Base-by-base conservation (phyloP, 1,140 invertebrate species). In the Formica selysi region DNA sequence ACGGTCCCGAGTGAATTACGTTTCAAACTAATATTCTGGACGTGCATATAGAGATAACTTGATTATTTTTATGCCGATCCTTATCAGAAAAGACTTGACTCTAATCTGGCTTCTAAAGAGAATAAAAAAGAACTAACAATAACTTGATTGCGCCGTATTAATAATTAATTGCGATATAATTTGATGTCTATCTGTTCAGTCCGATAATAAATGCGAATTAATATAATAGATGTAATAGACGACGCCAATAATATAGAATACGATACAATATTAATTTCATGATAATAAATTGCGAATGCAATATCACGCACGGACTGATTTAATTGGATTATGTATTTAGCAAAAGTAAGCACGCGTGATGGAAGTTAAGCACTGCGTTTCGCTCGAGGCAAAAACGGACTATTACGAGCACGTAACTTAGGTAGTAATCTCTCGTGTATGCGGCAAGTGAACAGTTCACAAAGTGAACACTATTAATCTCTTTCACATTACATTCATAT, bases 241-340 rank as follows among this genome's bases (percentile, higher is more conserved):
- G 79, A 61, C 4, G 79, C 68, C 26, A 73, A 62, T 83, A 83
- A 83, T 83, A 83, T 83, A 83, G 68, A 74, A 83, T 83, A 81
- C 65, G 44, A 71, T 71, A 38, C 68, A 48, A 29, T 74, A 83
- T 74, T 83, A 83, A 83, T 83, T 83, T 73, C 54, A 41, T 5
- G 76, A 83, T 83, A 83, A 83, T 83, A 68, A 73, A 83, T 83
- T 61, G 38, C 57, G 64, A 26, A 59, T 54, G 65, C 67, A 70
- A 80, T 80, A 80, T 83, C 68, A 83, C 38, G 68, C 54, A 48
- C 54, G 68, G 54, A 7, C 51, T 38, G 36, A 62, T 83, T 57
- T 83, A 83, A 83, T 83, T 83, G 79, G 79, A 83, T 83, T 83
- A 83, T 83, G 68, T 61, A 83, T 83, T 83, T 83, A 83, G 68